phyloP scores from a whole-genome alignment of 2,113 vertebrate genomes.

The Petaurus breviceps region DNA sequence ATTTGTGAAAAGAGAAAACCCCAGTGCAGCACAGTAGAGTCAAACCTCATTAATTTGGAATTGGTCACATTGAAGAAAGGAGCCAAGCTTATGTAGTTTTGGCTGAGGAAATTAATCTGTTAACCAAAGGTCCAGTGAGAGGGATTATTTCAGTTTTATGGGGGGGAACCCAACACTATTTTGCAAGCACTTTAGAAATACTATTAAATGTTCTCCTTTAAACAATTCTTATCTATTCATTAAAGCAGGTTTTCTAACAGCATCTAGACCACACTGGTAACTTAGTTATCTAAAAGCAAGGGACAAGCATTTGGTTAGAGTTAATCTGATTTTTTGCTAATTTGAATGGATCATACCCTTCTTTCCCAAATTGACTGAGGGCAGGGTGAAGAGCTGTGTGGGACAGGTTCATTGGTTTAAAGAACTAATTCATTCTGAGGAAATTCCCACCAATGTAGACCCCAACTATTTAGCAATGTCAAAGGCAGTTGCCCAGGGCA shows the following conservation, averaged over 20 bases:
- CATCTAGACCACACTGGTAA: neutral
- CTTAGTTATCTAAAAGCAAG: neutral
- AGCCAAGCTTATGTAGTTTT: neutral
- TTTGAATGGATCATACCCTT: neutral
- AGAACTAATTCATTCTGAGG: neutral
- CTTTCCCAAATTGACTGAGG: neutral
- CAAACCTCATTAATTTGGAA: neutral
- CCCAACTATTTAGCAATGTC: neutral
- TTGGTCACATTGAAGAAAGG: neutral
- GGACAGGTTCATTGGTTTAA: neutral
- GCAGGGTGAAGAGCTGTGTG: neutral
- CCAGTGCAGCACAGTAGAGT: neutral
- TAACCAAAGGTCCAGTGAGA: neutral
- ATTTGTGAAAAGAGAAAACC: neutral
- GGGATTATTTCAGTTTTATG: neutral
- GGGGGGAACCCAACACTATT: neutral
- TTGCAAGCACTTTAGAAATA: neutral
- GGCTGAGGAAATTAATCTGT: neutral
- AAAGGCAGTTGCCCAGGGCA: neutral
- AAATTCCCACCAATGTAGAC: neutral
- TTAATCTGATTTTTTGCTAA: neutral
- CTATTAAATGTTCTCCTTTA: neutral
- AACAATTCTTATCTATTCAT: neutral
- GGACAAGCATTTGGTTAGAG: neutral
- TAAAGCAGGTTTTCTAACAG: neutral